Evolutionary conservation across 2,113 vertebrate genomes (phyloP), one percentile per base, ranked within the genome.

Genomic region (Spheniscus mendiculus): DNA sequence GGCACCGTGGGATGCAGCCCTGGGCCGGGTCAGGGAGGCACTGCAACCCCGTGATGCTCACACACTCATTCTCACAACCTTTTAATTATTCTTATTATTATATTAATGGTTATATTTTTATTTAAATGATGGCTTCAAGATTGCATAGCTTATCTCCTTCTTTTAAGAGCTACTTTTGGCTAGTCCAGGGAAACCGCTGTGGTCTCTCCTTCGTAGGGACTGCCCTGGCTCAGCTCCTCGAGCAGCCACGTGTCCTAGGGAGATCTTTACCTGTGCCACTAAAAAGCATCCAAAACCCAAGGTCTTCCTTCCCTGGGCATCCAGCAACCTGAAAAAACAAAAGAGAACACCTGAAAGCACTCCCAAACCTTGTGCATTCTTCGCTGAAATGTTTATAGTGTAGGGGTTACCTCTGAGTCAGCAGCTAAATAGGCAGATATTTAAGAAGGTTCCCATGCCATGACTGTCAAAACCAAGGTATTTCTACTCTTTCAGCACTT

Each of bases 31-130:
- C n/a, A 27, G 42, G 59, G 50, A 55, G 27, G 29, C 15, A 4
- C 23, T 6, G 20, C 53, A 19, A 19, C 26, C 42, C 26, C 0
- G 1, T 15, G 49, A 47, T 58, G 72, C 40, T 63, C 83, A 8
- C 20, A 12, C 25, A 4, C 5, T 15, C 2, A 0, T 34, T 61
- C 23, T 45, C 8, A 38, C 30, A 50, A 10, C 2, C 3, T 66
- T 71, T 79, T 6, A 50, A 26, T 38, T 63, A 40, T 50, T n/a
- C 4, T 55, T 59, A 3, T 23, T 20, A 7, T 50, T 47, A 17
- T 14, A 25, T 45, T 8, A 17, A n/a, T 30, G 12, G 10, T 11
- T 32, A 2, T 42, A 27, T 47, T 78, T 78, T 73, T 30, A 22
- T 78, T 65, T 21, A 32, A 70, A 62, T 15, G 2, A 8, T 23